phyloP scores from a whole-genome alignment of 2,113 vertebrate species.

The Paedocypris sp. region DNA sequence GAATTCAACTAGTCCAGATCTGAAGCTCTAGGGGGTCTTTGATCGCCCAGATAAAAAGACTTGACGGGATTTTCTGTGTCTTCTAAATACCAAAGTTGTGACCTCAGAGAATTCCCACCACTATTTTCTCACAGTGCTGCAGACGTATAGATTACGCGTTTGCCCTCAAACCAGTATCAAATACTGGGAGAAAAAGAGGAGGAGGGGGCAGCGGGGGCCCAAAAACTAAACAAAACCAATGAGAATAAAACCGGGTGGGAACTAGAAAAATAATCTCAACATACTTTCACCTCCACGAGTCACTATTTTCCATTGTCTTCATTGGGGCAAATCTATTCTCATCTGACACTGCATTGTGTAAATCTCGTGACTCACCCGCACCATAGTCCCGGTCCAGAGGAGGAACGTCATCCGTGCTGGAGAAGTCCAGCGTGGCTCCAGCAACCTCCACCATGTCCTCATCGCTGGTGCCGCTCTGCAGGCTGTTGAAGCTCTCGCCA shows the following conservation, averaged over 20 bases:
- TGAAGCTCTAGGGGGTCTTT: conserved; percentile 22
- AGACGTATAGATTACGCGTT: conserved; percentile 15
- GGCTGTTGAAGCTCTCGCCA: conserved; percentile 60
- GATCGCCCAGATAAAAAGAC: conserved; percentile 18
- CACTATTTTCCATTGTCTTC: not conserved
- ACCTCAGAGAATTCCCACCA: conserved; percentile 23
- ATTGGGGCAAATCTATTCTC: not conserved
- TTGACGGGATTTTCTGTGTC: no score
- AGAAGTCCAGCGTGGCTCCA: conserved; percentile 67
- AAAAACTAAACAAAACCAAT: not conserved
- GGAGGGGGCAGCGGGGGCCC: no score
- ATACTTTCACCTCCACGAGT: not conserved
- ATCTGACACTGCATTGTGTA: not conserved
- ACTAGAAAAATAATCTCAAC: not conserved
- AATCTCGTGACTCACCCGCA: conserved; percentile 50
- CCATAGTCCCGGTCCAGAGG: conserved; percentile 65
- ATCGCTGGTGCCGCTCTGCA: conserved; percentile 70
- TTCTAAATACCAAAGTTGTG: conserved; percentile 13
- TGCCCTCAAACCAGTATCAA: conserved; percentile 18
- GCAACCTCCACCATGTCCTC: conserved; percentile 77
- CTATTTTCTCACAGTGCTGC: conserved; percentile 13
- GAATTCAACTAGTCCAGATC: not conserved
- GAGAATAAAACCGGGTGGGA: not conserved
- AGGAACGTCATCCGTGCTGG: conserved; percentile 66
- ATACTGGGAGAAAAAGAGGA: not conserved